Conservation (phyloP, 2,888 invertebrate genomes). For the Neelides folsomi region DNA sequence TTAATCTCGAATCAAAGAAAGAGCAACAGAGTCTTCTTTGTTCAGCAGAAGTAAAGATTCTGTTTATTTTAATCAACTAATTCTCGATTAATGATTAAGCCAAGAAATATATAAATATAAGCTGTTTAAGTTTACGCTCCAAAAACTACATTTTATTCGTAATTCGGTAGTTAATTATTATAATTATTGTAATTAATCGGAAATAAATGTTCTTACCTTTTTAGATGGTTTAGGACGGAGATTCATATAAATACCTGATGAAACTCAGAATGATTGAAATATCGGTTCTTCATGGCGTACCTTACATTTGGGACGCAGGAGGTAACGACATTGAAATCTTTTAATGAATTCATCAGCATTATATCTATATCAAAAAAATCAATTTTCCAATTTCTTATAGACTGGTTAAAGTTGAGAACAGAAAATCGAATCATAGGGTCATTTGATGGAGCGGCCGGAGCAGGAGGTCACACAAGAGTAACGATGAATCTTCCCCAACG, state of each 20-base stretch:
- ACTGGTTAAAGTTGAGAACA: conserved; percentile 57
- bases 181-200: no score
- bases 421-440: conserved; percentile 63
- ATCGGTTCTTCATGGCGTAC: conserved; percentile 42
- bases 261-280: conserved; percentile 36
- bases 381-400: conserved; percentile 41
- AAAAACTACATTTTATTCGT: no score
- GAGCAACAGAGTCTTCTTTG: no score
- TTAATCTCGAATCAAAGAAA: no score
- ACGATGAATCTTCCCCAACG: conserved; percentile 22
- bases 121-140: no score
- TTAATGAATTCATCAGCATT: neutral
- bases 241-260: neutral
- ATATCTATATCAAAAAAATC: neutral
- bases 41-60: no score
- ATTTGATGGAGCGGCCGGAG: conserved; percentile 48
- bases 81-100: no score
- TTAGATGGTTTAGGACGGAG: no score
- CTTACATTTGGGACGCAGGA: conserved; percentile 52
- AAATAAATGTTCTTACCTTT: no score
- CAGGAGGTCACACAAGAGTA: conserved; percentile 11
- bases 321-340: conserved; percentile 41
- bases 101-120: no score
- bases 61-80: no score
- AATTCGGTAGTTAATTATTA: no score